Base-by-base conservation (phyloP, 1,140 invertebrate genomes). In the Diorhabda sublineata region DNA sequence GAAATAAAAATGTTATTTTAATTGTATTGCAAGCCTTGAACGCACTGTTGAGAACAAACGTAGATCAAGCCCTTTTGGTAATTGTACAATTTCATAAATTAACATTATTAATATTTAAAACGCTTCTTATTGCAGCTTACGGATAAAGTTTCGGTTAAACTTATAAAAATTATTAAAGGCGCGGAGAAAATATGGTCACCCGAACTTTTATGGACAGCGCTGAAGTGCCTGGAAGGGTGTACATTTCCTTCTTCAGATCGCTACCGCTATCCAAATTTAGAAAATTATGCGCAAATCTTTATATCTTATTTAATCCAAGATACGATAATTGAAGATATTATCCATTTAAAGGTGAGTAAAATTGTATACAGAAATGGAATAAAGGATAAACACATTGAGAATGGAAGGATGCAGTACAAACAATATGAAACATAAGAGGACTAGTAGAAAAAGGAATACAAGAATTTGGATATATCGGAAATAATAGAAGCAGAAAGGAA, bases 1-100 rank as follows among this genome's bases (percentile, higher is more conserved):
- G 64, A 45, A 73, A 73, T 52, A 66, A 74, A 57, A 71, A 73
- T 45, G 68, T 80, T 64, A 64, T 78, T 7, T 67, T 82, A 64
- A 61, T 72, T 45, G 70, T 78, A 58, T 70, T 83, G 62, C 75
- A 76, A 61, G 75, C 65, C 62, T 65, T 82, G n/a, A 69, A 74
- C 7, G 41, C 59, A 7, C 70, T 82, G 60, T 42, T 75, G 4
- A 73, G 66, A 65, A 74, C 65, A 58, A 69, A 79, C 61, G 74
- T 74, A 65, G 58, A 78, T 56, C 70, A 70, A 44, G 75, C 76
- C 4, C 69, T 72, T 71, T 71, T 76, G 42, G 80, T 82, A 74
- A 73, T 63, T 62, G 9, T 52, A 4, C 6, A 52, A 52, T 52
- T 26, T 26, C 26, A 26, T 26, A 26, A 52, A 52, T 52, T 52